Evolutionary conservation across 1,140 invertebrate species (phyloP).

Genomic region (Augochlora pura): DNA sequence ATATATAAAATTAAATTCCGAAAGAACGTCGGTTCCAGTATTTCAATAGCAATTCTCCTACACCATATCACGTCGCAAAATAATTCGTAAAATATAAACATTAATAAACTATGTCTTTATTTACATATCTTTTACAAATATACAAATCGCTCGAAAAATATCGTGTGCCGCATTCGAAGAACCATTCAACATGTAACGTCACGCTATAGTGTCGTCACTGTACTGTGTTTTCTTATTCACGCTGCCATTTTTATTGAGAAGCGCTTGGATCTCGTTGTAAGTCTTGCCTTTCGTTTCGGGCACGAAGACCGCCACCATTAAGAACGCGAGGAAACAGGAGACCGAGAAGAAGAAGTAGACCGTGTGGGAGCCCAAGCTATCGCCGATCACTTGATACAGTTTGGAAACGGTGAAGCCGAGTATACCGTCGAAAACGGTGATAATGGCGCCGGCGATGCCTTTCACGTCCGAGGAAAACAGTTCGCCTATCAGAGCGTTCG

Average conservation of each 20-base stretch:
- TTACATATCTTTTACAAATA: background rate
- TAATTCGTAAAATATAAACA: background rate
- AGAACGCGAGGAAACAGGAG: slow-evolving; percentile 78
- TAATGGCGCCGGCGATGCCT: slow-evolving; percentile 84
- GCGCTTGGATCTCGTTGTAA: slow-evolving; percentile 75
- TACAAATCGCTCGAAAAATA: background rate
- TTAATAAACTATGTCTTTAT: background rate
- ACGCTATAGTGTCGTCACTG: background rate
- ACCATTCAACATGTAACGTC: background rate
- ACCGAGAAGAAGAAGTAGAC: slow-evolving; percentile 89
- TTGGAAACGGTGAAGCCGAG: slow-evolving; percentile 89
- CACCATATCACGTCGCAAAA: background rate
- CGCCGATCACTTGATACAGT: slow-evolving; percentile 85
- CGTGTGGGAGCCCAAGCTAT: slow-evolving; percentile 83
- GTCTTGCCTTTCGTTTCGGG: slow-evolving; percentile 80
- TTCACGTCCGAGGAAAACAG: slow-evolving; percentile 88
- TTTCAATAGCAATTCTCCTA: no score
- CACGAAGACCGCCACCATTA: slow-evolving; percentile 72
- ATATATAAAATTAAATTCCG: no score
- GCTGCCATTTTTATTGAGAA: slow-evolving; percentile 44
- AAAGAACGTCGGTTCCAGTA: no score
- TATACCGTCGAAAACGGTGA: slow-evolving; percentile 86
- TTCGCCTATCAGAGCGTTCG: slow-evolving; percentile 88
- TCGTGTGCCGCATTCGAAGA: background rate
- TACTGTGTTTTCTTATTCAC: background rate